Evolutionary conservation across 2,797 vertebrate genomes (phyloP).

Genomic region (Simalia tracyae): DNA sequence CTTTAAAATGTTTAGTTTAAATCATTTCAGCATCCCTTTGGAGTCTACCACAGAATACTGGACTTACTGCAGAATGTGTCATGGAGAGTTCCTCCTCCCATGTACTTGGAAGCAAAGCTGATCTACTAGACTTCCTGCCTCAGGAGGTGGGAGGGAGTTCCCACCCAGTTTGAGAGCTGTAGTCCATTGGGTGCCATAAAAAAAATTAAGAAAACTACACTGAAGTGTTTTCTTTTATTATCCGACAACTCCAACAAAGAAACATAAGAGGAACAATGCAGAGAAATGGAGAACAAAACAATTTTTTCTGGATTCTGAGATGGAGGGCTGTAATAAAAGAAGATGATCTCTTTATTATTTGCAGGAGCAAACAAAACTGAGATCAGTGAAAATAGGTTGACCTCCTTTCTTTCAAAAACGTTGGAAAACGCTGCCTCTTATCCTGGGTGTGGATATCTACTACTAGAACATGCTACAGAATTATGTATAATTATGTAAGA

Average conservation of each 20-base stretch:
- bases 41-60: neutral
- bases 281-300: neutral
- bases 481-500: neutral
- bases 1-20: neutral
- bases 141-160: neutral
- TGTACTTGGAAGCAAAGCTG: neutral
- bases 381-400: neutral
- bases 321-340: neutral
- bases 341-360: neutral
- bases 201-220: constrained; percentile 2
- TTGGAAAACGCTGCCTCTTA: neutral
- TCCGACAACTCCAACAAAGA: neutral
- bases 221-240: neutral
- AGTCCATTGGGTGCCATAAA: neutral
- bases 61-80: neutral
- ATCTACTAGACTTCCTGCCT: neutral
- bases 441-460: neutral
- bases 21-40: neutral
- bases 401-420: neutral
- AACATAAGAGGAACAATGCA: neutral
- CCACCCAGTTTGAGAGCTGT: constrained; percentile 2
- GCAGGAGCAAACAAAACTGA: neutral
- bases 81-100: neutral
- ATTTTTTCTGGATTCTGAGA: neutral
- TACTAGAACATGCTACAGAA: neutral